Evolutionary conservation across 2,113 vertebrate genomes (phyloP).

Genomic region (Baryphthengus martii): DNA sequence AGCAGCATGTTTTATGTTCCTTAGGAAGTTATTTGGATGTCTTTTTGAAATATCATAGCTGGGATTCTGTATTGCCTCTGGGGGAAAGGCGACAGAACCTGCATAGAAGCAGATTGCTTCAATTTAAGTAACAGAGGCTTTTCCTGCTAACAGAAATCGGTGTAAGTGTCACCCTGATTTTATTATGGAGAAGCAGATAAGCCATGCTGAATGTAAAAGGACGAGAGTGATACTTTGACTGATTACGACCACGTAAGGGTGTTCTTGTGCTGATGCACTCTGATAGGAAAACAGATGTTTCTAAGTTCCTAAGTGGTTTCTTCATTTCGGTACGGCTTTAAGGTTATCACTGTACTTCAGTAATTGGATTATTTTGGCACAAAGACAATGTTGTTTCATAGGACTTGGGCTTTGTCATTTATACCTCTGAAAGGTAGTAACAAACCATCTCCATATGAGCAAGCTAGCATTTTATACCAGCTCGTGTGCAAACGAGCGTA

Average conservation of each 20-base stretch:
- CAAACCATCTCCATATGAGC: not conserved
- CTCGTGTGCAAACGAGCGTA: not conserved
- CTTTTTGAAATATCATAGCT: conserved; percentile 10
- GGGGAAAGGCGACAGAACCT: not conserved
- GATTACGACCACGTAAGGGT: not conserved
- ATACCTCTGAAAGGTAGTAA: not conserved
- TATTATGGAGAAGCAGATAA: conserved; percentile 22
- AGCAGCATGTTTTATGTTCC: not conserved
- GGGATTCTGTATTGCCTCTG: not conserved
- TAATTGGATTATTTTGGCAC: conserved; percentile 11
- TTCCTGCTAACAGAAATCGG: conserved; percentile 5
- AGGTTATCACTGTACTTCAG: not conserved
- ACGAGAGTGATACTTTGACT: not conserved
- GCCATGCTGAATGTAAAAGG: not conserved
- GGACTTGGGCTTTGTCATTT: not conserved
- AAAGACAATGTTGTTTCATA: not conserved
- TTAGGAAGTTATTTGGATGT: not conserved
- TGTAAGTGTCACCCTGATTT: conserved; percentile 24
- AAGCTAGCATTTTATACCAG: not conserved
- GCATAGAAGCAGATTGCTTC: not conserved
- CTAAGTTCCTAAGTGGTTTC: conserved; percentile 32
- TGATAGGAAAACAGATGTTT: not conserved
- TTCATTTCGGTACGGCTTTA: conserved; percentile 16
- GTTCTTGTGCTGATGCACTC: conserved; percentile 13
- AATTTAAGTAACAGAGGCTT: conserved; percentile 11